Conservation (phyloP, 2,797 vertebrate genomes). For the Esox lucius region DNA sequence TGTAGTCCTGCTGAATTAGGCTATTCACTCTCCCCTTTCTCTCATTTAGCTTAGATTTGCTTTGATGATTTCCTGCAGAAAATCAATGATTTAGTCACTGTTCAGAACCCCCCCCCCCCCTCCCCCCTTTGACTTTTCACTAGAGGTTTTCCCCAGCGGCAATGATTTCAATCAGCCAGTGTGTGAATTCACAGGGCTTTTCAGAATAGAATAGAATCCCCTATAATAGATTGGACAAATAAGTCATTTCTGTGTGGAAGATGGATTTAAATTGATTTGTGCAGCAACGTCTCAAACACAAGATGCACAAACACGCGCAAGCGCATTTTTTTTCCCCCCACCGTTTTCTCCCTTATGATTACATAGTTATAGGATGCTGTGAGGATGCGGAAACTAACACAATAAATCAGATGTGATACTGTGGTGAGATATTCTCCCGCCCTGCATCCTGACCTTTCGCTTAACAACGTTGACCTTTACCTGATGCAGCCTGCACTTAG, state of each 20-base stretch:
- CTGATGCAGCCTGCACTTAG: slow-evolving; percentile 40
- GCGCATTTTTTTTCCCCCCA: slow-evolving; percentile 13
- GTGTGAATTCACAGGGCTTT: slow-evolving; percentile 56
- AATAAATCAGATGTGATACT: slow-evolving; percentile 19
- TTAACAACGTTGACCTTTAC: slow-evolving; percentile 62
- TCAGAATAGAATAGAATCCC: slow-evolving; percentile 56
- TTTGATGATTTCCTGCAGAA: slow-evolving; percentile 74
- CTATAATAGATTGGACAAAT: slow-evolving; percentile 73
- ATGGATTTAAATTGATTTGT: slow-evolving; percentile 69
- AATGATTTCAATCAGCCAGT: slow-evolving; percentile 70
- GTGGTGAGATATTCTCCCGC: slow-evolving; percentile 37
- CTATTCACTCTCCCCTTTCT: slow-evolving; percentile 60
- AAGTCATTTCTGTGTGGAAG: slow-evolving; percentile 67
- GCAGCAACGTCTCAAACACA: slow-evolving; percentile 38
- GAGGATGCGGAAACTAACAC: slow-evolving; percentile 10
- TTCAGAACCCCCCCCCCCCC: slow-evolving; percentile 56
- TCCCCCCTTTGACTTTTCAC: slow-evolving; percentile 51
- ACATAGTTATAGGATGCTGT: slow-evolving; percentile 21
- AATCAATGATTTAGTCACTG: slow-evolving; percentile 71
- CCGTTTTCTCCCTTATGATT: slow-evolving; percentile 33
- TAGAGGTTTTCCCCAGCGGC: slow-evolving; percentile 57
- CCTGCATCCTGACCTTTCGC: slow-evolving; percentile 28
- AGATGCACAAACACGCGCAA: slow-evolving; percentile 25
- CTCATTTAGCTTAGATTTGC: slow-evolving; percentile 72
- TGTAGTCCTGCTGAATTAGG: slow-evolving; percentile 61